Evolutionary conservation across 2,888 invertebrate species (phyloP), one percentile per base, ranked within the genome.

Genomic region (Cephonodes hylas): DNA sequence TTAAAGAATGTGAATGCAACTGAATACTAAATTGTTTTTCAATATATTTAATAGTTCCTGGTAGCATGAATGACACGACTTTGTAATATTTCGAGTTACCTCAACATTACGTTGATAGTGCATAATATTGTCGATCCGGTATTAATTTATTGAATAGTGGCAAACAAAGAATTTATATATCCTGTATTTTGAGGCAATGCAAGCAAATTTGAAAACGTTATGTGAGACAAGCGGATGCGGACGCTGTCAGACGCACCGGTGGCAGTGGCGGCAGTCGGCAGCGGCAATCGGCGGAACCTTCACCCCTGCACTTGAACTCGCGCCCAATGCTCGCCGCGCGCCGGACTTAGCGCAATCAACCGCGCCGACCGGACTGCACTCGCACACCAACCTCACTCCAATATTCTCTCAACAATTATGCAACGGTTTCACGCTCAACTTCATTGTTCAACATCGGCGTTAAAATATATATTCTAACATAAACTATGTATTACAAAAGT

Each of bases 241-340:
- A 34, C 58, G 58, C 45, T 62, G 38, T 44, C 48, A 60, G 66
- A 62, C 61, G 62, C 63, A 46, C 63, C 63, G 58, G 63, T 60
- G 62, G 59, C 65, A 65, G 64, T 53, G 46, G 68, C 59, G 58
- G 62, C 65, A 58, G 62, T 61, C 59, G 58, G 62, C 65, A 58
- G 62, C 62, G 63, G 59, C 58, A 48, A 45, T 60, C 60, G 46
- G 48, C 60, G 81, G 75, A 89, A 85, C 91, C 91, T 91, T 92
- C 91, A 91, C 88, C 91, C 91, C 86, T 89, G 88, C 83, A 85
- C 91, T 91, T 92, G 91, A 91, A 92, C 91, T 89, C 84, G 68
- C 71, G 66, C 71, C 72, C 66, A 64, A 64, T 57, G 62, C 64
- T 60, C 59, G 61, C 64, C 64, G 63, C 71, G 71, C 75, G 71